Evolutionary conservation across 2,888 invertebrate genomes (phyloP).

Genomic region (Dasysyrphus tricinctus): DNA sequence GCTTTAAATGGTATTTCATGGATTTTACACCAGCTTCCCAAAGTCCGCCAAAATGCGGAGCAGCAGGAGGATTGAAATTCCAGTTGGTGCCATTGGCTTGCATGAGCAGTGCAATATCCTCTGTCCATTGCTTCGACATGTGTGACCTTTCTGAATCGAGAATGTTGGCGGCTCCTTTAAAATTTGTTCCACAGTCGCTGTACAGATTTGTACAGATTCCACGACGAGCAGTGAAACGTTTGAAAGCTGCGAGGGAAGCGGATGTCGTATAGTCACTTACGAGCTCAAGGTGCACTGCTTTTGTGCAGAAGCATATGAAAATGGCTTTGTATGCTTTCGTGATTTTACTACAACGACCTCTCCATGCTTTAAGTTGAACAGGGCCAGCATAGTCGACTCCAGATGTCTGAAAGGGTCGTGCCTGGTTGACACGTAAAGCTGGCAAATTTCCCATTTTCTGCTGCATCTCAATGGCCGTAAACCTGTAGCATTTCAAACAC

Average conservation of each 20-base stretch:
- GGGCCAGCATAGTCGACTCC: conserved; percentile 57
- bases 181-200: no score
- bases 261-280: no score
- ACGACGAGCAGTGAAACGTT: no score
- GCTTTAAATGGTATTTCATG: no score
- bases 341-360: conserved; percentile 36
- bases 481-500: no score
- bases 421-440: conserved; percentile 15
- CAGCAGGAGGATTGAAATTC: conserved; percentile 41
- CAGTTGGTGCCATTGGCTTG: conserved; percentile 32
- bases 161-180: no score
- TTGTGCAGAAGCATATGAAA: conserved; percentile 56
- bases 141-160: no score
- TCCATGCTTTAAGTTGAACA: conserved; percentile 22
- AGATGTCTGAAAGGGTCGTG: conserved; percentile 42
- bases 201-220: no score
- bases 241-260: no score
- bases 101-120: conserved; percentile 42
- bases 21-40: no score
- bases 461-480: conserved; percentile 17
- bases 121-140: no score
- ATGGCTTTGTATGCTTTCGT: conserved; percentile 56
- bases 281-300: conserved; percentile 58
- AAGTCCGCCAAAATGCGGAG: conserved; percentile 40
- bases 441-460: conserved; percentile 48